These are phyloP conservation scores for Eutrigla gurnardus DNA, from an alignment of 2,797 vertebrate genomes.

Conservation along the genomic window DNA sequence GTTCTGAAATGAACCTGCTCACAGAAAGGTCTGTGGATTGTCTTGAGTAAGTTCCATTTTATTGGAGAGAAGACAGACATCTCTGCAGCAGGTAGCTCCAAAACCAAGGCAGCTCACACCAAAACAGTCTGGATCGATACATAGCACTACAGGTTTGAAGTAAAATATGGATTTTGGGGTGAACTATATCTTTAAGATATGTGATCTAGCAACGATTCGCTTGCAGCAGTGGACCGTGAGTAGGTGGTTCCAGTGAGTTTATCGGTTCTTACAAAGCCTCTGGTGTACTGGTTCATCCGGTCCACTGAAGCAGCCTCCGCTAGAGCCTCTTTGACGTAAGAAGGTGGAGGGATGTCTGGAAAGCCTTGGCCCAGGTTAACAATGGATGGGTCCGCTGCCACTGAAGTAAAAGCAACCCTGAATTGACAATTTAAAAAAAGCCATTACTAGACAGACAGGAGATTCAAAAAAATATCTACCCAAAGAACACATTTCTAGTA, in stretches of 20 bases:
- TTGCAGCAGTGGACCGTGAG: neutral
- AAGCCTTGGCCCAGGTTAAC: constrained; percentile 95
- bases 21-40: no score
- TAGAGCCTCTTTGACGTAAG: constrained; percentile 90
- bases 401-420: constrained; percentile 92
- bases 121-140: neutral
- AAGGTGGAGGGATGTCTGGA: constrained; percentile 93
- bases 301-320: constrained; percentile 86
- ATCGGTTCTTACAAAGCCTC: constrained; percentile 90
- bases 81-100: neutral
- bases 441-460: neutral
- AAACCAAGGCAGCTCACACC: neutral
- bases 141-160: neutral
- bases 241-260: neutral
- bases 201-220: neutral
- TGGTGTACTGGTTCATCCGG: constrained; percentile 93
- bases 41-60: neutral
- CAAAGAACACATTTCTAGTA: neutral
- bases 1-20: no score
- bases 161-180: neutral
- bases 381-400: constrained; percentile 91
- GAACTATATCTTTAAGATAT: neutral
- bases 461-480: neutral
- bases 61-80: neutral
- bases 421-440: constrained; percentile 3